These are phyloP conservation scores for Nebria brevicollis DNA, from an alignment of 2,888 invertebrate genomes.

Conservation along the genomic window DNA sequence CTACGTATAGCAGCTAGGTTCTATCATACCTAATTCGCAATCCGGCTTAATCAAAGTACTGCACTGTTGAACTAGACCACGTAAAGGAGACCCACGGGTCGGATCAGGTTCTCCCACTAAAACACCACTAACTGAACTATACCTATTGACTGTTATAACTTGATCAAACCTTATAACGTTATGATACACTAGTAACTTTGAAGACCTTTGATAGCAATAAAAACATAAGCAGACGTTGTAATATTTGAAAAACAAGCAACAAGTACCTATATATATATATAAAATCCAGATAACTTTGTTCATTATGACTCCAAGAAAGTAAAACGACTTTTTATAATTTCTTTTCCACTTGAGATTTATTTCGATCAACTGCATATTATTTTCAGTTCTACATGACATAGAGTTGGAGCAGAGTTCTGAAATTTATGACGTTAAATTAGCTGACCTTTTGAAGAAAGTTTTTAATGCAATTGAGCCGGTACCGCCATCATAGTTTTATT, in stretches of 20 bases:
- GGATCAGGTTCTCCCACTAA: slow-evolving; percentile 19
- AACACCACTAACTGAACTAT: too few species aligned
- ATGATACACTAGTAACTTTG: too few species aligned
- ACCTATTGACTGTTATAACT: too few species aligned
- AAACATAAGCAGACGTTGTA: too few species aligned
- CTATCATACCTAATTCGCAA: slow-evolving; percentile 49
- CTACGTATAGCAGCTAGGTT: not conserved
- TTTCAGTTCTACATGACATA: not conserved
- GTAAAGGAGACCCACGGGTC: slow-evolving; percentile 57
- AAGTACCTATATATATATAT: too few species aligned
- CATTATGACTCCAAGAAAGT: too few species aligned
- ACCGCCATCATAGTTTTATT: not conserved
- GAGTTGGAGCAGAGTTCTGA: not conserved
- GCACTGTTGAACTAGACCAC: slow-evolving; percentile 59
- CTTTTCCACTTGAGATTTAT: too few species aligned
- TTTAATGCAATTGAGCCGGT: not conserved
- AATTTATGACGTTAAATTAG: not conserved
- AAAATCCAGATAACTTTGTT: too few species aligned
- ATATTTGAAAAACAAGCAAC: too few species aligned
- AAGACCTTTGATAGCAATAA: too few species aligned
- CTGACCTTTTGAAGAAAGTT: not conserved
- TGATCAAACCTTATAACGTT: too few species aligned
- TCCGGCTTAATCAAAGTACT: slow-evolving; percentile 61
- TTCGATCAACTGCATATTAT: not conserved
- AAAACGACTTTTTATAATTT: too few species aligned